These are phyloP conservation scores for Procapra przewalskii DNA, from an alignment of 2,113 vertebrate species.

Conservation along the genomic window DNA sequence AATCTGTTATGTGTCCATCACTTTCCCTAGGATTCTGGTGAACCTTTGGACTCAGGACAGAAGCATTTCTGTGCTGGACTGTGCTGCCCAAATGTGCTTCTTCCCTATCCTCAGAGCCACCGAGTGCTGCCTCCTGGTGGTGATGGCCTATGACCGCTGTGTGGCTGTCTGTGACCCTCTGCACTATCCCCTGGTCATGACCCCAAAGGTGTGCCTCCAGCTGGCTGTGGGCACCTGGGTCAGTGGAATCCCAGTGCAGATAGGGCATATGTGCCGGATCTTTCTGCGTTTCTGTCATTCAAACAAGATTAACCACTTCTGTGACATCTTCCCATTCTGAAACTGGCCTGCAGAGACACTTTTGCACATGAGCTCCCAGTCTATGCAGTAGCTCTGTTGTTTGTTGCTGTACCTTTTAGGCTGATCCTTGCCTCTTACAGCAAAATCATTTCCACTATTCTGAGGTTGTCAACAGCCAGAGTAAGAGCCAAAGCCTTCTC, in stretches of 20 bases:
- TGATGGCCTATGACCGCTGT: neutral
- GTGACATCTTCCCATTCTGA: neutral
- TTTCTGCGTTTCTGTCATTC: neutral
- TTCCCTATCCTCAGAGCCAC: neutral
- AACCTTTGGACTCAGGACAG: neutral
- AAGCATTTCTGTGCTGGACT: neutral
- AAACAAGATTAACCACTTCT: neutral
- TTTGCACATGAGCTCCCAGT: neutral
- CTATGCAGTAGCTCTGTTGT: neutral
- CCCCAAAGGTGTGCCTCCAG: neutral
- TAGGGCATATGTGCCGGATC: neutral
- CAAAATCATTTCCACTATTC: neutral
- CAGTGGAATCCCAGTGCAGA: neutral
- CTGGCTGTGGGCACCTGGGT: neutral
- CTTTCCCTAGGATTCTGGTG: too few species aligned
- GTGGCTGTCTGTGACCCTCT: neutral
- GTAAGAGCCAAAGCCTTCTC: neutral
- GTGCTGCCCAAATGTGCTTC: too few species aligned
- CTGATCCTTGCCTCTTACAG: neutral
- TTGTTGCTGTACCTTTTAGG: neutral
- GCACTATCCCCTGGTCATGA: slow-evolving; percentile 11
- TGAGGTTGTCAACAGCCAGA: neutral
- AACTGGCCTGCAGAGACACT: neutral
- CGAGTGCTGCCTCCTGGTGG: neutral
- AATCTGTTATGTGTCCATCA: too few species aligned